These are phyloP conservation scores for roundworm (Caenorhabditis elegans) DNA, from an alignment of 1,140 invertebrate genomes.

Conservation along the genomic window WBcel235 BX284602.5:8109501-8110000, in stretches of 20 bases:
- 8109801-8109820: background rate
- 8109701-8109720: background rate
- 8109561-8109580: background rate
- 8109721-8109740: background rate
- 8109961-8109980: background rate
- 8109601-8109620: background rate
- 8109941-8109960: background rate
- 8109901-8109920: background rate
- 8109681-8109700: background rate
- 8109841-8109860: background rate
- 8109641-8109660: background rate
- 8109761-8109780: background rate
- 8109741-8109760: background rate
- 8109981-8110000: background rate
- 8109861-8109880: background rate
- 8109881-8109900: background rate
- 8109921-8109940: background rate
- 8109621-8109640: background rate
- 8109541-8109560: background rate
- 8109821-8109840: background rate
- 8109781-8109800: background rate
- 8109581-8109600: background rate
- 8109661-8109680: background rate
- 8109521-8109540: background rate
- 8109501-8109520: background rate